phyloP scores from a whole-genome alignment of 64 coral and sea anemone species.

The Actinia equina region DNA sequence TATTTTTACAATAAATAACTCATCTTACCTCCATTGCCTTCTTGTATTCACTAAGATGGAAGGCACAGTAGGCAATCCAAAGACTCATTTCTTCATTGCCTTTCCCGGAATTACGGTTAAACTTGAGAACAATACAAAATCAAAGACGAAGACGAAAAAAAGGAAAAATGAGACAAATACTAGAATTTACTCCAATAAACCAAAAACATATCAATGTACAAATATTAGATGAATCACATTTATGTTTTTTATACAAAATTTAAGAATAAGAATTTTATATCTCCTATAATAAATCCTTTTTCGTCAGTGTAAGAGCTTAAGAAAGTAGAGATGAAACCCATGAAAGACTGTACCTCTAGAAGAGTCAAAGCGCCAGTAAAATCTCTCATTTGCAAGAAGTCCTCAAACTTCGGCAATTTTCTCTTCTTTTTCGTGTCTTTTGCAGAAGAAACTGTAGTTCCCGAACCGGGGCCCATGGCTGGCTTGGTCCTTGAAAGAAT shows the following conservation, averaged over 20 bases:
- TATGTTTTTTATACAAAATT: too few relatives aligned
- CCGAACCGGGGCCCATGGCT: conserved; percentile 95
- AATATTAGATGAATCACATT: background rate
- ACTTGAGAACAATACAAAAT: conserved; percentile 41
- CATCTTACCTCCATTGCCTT: conserved; percentile 80
- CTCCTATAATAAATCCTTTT: too few relatives aligned
- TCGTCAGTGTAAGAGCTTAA: too few relatives aligned
- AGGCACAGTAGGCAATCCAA: conserved; percentile 96
- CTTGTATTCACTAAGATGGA: conserved; percentile 96
- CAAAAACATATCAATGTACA: background rate
- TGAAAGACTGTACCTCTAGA: conserved; percentile 61
- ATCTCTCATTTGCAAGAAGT: conserved; percentile 86
- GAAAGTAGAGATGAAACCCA: background rate
- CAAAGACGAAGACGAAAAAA: background rate
- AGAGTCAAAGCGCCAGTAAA: conserved; percentile 88
- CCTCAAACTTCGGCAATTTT: conserved; percentile 93
- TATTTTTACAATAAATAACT: too few relatives aligned
- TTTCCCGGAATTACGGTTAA: conserved; percentile 96
- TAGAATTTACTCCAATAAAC: background rate
- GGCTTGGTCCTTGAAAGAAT: conserved; percentile 99
- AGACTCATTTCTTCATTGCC: conserved; percentile 77
- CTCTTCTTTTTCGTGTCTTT: conserved; percentile 95
- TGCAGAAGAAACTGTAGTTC: conserved; percentile 78
- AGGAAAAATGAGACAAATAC: background rate
- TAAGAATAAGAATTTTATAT: too few relatives aligned